A percentile compares a stretch with the other conserved stretches of the same genome.
These are phyloP conservation scores for Lysandra coridon DNA, from an alignment of 2,888 invertebrate species.

Conservation along the genomic window DNA sequence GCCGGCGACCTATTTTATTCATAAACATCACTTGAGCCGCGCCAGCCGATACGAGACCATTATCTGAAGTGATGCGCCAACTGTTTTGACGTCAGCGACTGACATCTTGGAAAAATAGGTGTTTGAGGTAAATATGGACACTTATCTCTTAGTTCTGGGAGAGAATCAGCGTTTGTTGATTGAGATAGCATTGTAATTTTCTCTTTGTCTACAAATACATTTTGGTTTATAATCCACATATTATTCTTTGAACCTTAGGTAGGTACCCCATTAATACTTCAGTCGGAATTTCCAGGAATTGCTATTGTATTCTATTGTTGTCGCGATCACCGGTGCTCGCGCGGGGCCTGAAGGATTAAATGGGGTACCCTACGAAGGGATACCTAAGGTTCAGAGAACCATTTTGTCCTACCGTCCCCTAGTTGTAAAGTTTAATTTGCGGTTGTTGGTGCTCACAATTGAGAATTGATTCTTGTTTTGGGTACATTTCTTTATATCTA, in stretches of 20 bases:
- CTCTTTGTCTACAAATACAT: too few species aligned
- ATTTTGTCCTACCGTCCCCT: not conserved
- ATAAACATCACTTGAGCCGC: conserved; percentile 36
- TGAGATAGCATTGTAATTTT: not conserved
- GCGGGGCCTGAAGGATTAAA: too few species aligned
- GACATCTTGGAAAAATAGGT: conserved; percentile 28
- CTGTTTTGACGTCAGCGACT: conserved; percentile 35
- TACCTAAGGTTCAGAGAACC: not conserved
- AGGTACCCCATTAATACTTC: not conserved
- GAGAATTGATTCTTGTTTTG: not conserved
- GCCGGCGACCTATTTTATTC: conserved; percentile 37
- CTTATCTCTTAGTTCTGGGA: not conserved
- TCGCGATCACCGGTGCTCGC: too few species aligned
- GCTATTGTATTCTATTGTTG: too few species aligned
- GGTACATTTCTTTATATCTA: not conserved
- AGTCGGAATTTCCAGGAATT: too few species aligned
- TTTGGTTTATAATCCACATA: too few species aligned
- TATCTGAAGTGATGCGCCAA: conserved; percentile 36
- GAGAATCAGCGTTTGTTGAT: not conserved
- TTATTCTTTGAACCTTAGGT: not conserved
- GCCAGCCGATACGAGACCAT: conserved; percentile 33
- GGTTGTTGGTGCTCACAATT: not conserved
- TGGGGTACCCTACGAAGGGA: too few species aligned
- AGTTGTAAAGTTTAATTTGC: not conserved
- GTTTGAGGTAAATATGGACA: conserved; percentile 4